Evolutionary conservation across 2,888 invertebrate genomes (phyloP), one percentile per base, ranked within the genome.

Genomic region (Adela reaumurella): DNA sequence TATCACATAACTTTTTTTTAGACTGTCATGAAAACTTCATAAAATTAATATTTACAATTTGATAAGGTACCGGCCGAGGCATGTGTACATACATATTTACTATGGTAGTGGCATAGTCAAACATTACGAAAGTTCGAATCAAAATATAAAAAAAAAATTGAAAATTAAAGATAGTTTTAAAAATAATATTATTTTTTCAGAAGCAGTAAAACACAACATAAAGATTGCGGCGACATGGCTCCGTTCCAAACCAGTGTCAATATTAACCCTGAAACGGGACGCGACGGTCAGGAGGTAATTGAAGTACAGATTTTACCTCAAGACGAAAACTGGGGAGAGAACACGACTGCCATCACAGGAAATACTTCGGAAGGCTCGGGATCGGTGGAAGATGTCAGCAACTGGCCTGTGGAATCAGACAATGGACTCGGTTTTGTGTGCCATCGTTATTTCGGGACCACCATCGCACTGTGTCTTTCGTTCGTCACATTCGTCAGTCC

Each of bases 321-420:
- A 74, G 97, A 97, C 73, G 97, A 97, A 63, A 96, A 96, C 68
- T 97, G 97, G 97, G 96, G 94, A n/a, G 97, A 97, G 69, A 97
- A 94, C 61, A 97, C 97, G 0, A 97, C 97, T 1, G 97, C 96
- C 1, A 89, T 97, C 28, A 97, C 97, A 0, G 97, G 96, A 10
- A 96, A 96, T 62, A 97, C 97, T 1, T 96, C 94, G 0, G 97
- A 97, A 65, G 94, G 94, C 59, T 97, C 94, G 3, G 92, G 93
- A 58, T 96, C 95, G 0, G 89, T 94, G 67, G 95, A 96, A 66
- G 95, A 95, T 67, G 87, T 92, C 3, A 89, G 89, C 59, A 89
- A 89, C 60, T 92, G 91, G 87, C 90, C 90, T 24, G 84, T 85
- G 28, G 91, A 92, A 46, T 83, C 87, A 3, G 84, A 87, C 42